Evolutionary conservation across 1,140 invertebrate species (phyloP), one percentile per base, ranked within the genome.

Genomic region (Drosophila rhopaloa): DNA sequence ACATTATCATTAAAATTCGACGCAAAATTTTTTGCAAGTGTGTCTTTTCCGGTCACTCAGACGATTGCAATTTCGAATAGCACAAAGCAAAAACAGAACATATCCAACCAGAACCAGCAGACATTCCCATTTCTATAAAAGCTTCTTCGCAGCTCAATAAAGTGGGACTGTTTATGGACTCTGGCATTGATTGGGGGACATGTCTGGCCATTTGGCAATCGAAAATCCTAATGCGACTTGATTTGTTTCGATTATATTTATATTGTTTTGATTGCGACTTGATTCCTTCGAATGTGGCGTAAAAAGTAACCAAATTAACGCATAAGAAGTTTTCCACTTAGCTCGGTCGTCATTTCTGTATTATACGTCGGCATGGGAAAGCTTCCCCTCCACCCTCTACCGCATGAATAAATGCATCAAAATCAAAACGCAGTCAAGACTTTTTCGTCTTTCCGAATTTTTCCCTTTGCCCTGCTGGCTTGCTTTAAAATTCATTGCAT

Each of bases 401-500:
- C 41, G 35, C 32, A 56, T 68, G 56, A 77, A 77, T 76, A 68
- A 76, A 83, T 79, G 71, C 59, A 82, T 54, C 47, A 48, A 72
- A 85, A 88, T 82, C 83, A 81, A 81, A 68, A 75, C 47, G 71
- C 66, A 72, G 40, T 59, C 9, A 13, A 10, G 53, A 41, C 57
- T 38, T 40, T 75, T 75, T 24, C 16, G 16, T 37, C 51, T 70
- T 70, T 56, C 24, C 37, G 38, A 61, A 72, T 46, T 68, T 68
- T 50, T 71, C 32, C 65, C 68, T 41, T 58, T 58, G n/a, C 44
- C 66, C 32, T 8, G 50, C 19, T 29, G 53, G 41, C 32, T 59
- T 53, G 76, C 76, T 79, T 79, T 62, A 76, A 78, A 82, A 89
- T 89, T 77, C 84, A 79, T 70, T 88, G 71, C 70, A 70, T 74